Evolutionary conservation across 1,140 invertebrate genomes (phyloP).

Genomic region (Varroa destructor): DNA sequence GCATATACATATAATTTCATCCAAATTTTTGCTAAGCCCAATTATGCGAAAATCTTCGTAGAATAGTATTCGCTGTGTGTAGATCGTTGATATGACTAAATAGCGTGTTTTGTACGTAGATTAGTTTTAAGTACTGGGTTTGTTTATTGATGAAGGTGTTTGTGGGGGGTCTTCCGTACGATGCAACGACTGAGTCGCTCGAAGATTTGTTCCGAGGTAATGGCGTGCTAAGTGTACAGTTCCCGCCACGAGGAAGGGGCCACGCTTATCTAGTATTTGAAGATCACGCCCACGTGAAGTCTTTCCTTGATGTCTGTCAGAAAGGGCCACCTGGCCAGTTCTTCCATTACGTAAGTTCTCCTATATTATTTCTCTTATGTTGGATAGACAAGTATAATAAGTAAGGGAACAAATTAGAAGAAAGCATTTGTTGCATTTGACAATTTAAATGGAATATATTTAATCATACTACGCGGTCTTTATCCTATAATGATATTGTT

Average conservation of each 20-base stretch:
- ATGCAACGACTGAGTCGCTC: constrained; percentile 61
- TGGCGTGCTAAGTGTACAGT: constrained; percentile 22
- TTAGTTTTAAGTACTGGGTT: no score
- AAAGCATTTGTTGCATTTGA: constrained; percentile 34
- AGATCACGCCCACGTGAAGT: constrained; percentile 69
- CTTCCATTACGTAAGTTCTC: constrained; percentile 11
- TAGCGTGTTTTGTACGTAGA: no score
- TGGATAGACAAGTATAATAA: no score
- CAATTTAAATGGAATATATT: no score
- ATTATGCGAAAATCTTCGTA: no score
- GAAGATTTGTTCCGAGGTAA: constrained; percentile 27
- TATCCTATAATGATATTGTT: no score
- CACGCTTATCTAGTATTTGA: constrained; percentile 92
- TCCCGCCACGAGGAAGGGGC: constrained; percentile 35
- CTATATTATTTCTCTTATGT: no score
- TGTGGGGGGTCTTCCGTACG: constrained; percentile 90
- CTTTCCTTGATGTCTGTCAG: constrained; percentile 65
- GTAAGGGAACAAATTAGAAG: constrained; percentile 33
- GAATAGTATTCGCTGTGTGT: no score
- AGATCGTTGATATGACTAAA: no score
- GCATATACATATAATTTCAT: no score
- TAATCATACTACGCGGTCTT: no score
- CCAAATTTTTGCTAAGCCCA: no score
- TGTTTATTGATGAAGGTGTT: constrained; percentile 50
- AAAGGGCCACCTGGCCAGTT: constrained; percentile 41